A percentile compares a stretch with the other conserved stretches of the same genome.
Evolutionary conservation across 2,888 invertebrate genomes (phyloP).

Genomic region (Brenthis ino): DNA sequence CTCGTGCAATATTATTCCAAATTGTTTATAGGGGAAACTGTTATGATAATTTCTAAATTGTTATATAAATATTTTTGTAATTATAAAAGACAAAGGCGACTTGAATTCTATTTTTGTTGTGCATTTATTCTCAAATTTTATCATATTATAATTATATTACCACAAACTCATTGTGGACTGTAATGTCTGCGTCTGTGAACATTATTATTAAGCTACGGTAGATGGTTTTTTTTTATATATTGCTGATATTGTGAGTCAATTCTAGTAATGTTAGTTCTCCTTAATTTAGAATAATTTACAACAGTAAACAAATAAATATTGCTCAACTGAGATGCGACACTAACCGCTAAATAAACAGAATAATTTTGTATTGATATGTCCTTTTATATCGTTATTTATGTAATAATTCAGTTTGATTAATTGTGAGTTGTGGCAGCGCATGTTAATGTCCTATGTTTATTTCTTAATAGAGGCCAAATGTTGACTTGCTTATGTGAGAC

Average conservation of each 20-base stretch:
- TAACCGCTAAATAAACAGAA: conserved; percentile 76
- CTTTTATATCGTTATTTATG: conserved; percentile 75
- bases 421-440: conserved; percentile 81
- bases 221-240: conserved; percentile 63
- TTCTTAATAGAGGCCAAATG: conserved; percentile 81
- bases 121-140: conserved; percentile 80
- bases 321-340: conserved; percentile 80
- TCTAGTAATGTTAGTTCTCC: conserved; percentile 77
- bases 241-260: conserved; percentile 81
- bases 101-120: conserved; percentile 80
- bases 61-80: conserved; percentile 79
- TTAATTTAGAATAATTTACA: conserved; percentile 78
- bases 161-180: conserved; percentile 77
- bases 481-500: conserved; percentile 83
- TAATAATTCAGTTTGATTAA: conserved; percentile 75
- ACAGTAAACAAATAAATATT: conserved; percentile 76
- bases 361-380: conserved; percentile 68
- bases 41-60: conserved; percentile 80
- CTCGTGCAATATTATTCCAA: conserved; percentile 81
- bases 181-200: conserved; percentile 70
- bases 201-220: conserved; percentile 63
- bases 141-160: conserved; percentile 56
- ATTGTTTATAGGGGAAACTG: conserved; percentile 73
- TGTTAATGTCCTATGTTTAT: conserved; percentile 78
- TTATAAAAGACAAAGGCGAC: conserved; percentile 79